These are phyloP conservation scores for Auanema freiburgensis DNA, from an alignment of 2,888 invertebrate species.

Conservation along the genomic window DNA sequence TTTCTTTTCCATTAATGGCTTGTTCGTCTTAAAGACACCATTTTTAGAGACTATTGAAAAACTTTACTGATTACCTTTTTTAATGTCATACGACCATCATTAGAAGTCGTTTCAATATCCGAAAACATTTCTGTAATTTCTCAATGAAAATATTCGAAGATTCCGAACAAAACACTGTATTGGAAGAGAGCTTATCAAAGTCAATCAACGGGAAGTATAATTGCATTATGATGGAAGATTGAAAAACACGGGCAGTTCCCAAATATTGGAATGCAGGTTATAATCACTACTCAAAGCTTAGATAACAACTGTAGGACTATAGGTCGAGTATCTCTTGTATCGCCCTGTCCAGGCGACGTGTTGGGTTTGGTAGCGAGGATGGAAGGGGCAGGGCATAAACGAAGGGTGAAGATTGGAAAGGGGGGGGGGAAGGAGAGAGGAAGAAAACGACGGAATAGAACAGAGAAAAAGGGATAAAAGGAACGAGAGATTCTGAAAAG, in stretches of 20 bases:
- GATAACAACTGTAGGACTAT: no score
- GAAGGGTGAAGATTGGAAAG: background rate
- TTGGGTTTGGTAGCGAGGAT: background rate
- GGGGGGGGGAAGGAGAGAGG: no score
- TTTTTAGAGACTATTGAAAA: no score
- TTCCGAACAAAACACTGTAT: background rate
- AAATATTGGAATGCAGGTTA: background rate
- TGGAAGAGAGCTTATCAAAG: background rate
- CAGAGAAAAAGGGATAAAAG: background rate
- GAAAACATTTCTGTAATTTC: background rate
- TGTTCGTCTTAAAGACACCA: slow-evolving; percentile 38
- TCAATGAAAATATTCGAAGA: background rate
- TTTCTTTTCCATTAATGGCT: slow-evolving; percentile 49
- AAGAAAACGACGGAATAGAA: background rate
- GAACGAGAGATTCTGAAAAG: no score
- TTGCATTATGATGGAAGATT: no score
- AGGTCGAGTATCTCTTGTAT: background rate
- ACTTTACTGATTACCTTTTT: background rate
- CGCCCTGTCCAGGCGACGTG: background rate
- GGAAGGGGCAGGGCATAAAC: background rate
- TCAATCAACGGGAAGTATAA: no score
- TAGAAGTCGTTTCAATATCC: slow-evolving; percentile 1
- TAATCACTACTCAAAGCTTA: no score
- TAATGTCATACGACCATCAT: slow-evolving; percentile 1
- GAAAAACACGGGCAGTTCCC: background rate